Percentiles rank a stretch among this genome's conserved stretches.
These are phyloP conservation scores for Chironomus riparius DNA, from an alignment of 2,888 invertebrate genomes.

Conservation along the genomic window DNA sequence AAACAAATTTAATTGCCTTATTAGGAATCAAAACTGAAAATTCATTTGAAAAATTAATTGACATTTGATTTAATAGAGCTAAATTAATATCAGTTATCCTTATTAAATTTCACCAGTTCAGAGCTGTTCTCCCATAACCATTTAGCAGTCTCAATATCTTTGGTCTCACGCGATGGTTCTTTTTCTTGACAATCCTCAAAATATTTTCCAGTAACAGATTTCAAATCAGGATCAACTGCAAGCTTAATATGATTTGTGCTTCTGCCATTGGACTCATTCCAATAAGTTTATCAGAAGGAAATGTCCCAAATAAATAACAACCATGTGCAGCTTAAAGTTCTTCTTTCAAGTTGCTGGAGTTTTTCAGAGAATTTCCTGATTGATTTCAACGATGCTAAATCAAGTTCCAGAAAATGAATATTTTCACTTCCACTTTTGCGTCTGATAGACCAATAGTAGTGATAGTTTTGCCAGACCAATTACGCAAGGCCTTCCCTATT, in stretches of 20 bases:
- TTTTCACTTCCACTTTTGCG: slow-evolving; percentile 58
- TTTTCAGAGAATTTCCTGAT: slow-evolving; percentile 54
- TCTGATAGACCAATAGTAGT: too few species aligned
- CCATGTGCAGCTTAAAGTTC: slow-evolving; percentile 60
- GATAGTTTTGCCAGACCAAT: slow-evolving; percentile 56
- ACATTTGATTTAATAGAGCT: too few species aligned
- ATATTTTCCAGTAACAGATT: slow-evolving; percentile 29
- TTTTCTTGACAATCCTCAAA: slow-evolving; percentile 29
- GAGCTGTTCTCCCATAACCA: background rate
- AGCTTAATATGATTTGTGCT: slow-evolving; percentile 30
- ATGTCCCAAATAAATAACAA: slow-evolving; percentile 57
- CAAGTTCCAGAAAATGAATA: slow-evolving; percentile 65
- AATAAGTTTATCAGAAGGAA: slow-evolving; percentile 52
- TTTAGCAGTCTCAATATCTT: slow-evolving; percentile 20
- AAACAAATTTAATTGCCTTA: too few species aligned
- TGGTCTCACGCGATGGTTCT: slow-evolving; percentile 27
- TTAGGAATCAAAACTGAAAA: too few species aligned
- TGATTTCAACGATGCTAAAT: slow-evolving; percentile 62
- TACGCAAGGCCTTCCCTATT: slow-evolving; percentile 67
- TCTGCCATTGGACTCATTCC: slow-evolving; percentile 64
- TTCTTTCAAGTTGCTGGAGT: slow-evolving; percentile 44
- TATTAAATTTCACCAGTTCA: background rate
- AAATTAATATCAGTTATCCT: too few species aligned
- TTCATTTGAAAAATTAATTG: too few species aligned
- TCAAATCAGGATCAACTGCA: slow-evolving; percentile 28